Base-by-base conservation (phyloP, 2,888 invertebrate species). In the Acronicta leporina region DNA sequence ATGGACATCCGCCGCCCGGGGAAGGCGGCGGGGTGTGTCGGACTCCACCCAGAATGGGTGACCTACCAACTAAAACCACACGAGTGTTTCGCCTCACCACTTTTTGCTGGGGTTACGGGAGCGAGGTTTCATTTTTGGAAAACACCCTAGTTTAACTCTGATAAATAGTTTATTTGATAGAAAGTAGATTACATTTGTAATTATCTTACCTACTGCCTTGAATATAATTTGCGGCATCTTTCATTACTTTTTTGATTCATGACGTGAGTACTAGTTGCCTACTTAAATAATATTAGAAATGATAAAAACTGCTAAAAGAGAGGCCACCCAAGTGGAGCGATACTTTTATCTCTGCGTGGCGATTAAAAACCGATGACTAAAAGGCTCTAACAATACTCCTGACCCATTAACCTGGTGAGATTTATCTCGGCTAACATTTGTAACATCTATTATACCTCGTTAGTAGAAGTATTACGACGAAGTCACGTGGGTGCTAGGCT, bases 371-470 rank as follows among this genome's bases (percentile, higher is more conserved):
- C 35, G 40, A 63, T 75, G 62, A 70, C 56, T 73, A 52, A 38
- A 58, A 62, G 10, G 35, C 54, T 57, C 38, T 53, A 66, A 57
- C 47, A 74, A 64, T 58, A 56, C 55, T 63, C 15, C 59, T 75
- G 60, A 72, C 75, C 75, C 45, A 60, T 46, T 60, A 68, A 72
- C 76, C 68, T 53, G 63, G 57, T 60, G 61, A 61, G 56, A 71
- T 63, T 60, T 62, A 73, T 68, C 59, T 62, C 72, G 61, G 57
- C 35, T 64, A 53, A 58, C 47, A 63, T 48, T 45, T 56, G 53
- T 55, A 41, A 48, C 58, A 56, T 56, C 63, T 57, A 71, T 62
- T 75, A 67, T n/a, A 55, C 54, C 60, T 67, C 57, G 64, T 75
- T 66, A 62, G 65, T 43, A 20, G 15, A 50, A 13, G 48, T 63